A percentile compares a stretch with the other conserved stretches of the same genome.
phyloP scores from a whole-genome alignment of 2,888 invertebrate genomes.

The Pseudococcus viburni region DNA sequence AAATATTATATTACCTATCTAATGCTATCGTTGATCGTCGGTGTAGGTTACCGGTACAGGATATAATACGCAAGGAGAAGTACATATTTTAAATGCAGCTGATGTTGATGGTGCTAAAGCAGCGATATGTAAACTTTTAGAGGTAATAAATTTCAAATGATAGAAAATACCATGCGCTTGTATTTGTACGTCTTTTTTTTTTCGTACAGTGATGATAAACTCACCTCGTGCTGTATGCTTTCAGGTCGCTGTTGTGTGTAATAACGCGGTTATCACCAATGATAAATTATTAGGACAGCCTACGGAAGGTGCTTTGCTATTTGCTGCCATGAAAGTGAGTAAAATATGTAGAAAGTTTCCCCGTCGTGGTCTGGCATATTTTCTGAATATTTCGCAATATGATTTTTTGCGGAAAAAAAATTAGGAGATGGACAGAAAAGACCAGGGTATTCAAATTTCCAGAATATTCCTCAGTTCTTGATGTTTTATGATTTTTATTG shows the following conservation, averaged over 20 bases:
- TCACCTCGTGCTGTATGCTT: background rate
- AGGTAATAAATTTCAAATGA: constrained; percentile 63
- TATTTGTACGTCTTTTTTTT: background rate
- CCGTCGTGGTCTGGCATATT: no score
- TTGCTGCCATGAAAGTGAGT: constrained; percentile 87
- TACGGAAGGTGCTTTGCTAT: constrained; percentile 96
- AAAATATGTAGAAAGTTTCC: background rate
- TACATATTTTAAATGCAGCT: constrained; percentile 84
- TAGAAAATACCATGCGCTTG: background rate
- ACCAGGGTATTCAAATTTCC: no score
- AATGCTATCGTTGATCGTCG: background rate
- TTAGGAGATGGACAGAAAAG: no score
- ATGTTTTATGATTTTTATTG: no score
- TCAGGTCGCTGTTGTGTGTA: constrained; percentile 90
- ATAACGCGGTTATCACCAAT: constrained; percentile 92
- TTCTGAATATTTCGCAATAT: no score
- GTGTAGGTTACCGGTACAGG: constrained; percentile 86
- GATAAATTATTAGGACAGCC: constrained; percentile 93
- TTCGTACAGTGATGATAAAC: background rate
- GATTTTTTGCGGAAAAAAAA: no score
- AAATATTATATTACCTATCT: background rate
- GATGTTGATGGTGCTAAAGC: constrained; percentile 82
- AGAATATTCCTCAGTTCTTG: no score
- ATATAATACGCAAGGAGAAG: constrained; percentile 89
- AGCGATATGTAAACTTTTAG: constrained; percentile 80